phyloP scores from a whole-genome alignment of 2,888 invertebrate species.

The Perdita meconis region DNA sequence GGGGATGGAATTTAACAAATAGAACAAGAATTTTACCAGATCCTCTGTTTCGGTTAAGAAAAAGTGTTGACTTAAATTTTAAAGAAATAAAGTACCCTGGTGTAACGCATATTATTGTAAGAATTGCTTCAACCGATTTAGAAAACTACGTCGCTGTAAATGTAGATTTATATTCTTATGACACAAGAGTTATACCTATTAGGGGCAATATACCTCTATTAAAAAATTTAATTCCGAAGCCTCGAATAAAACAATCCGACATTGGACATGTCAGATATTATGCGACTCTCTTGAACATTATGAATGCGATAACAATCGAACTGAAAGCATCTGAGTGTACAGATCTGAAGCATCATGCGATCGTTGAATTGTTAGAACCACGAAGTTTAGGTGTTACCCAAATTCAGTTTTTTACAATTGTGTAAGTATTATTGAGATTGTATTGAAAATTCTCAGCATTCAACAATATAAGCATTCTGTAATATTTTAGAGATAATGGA shows the following conservation, averaged over 20 bases:
- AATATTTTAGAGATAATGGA: constrained; percentile 81
- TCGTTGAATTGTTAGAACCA: constrained; percentile 76
- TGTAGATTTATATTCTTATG: constrained; percentile 66
- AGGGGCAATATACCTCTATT: constrained; percentile 36
- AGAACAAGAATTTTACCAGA: constrained; percentile 86
- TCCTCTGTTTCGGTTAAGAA: constrained; percentile 83
- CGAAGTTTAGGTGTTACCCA: constrained; percentile 73
- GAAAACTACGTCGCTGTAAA: constrained; percentile 85
- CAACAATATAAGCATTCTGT: neutral
- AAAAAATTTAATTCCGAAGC: constrained; percentile 54
- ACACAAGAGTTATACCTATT: constrained; percentile 57
- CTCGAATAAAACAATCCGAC: constrained; percentile 51
- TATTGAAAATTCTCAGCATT: neutral
- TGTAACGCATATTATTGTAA: constrained; percentile 89
- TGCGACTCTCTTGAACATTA: constrained; percentile 64
- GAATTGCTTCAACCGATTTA: constrained; percentile 86
- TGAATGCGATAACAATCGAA: constrained; percentile 73
- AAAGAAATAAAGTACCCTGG: constrained; percentile 85
- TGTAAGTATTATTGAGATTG: constrained; percentile 63
- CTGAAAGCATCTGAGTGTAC: constrained; percentile 68
- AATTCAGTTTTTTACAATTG: constrained; percentile 69
- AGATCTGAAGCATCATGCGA: constrained; percentile 63
- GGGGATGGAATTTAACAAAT: constrained; percentile 87
- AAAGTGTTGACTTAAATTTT: constrained; percentile 86
- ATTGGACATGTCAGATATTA: constrained; percentile 74